These are phyloP conservation scores for Lateolabrax maculatus DNA, from an alignment of 2,797 vertebrate species.

Conservation along the genomic window DNA sequence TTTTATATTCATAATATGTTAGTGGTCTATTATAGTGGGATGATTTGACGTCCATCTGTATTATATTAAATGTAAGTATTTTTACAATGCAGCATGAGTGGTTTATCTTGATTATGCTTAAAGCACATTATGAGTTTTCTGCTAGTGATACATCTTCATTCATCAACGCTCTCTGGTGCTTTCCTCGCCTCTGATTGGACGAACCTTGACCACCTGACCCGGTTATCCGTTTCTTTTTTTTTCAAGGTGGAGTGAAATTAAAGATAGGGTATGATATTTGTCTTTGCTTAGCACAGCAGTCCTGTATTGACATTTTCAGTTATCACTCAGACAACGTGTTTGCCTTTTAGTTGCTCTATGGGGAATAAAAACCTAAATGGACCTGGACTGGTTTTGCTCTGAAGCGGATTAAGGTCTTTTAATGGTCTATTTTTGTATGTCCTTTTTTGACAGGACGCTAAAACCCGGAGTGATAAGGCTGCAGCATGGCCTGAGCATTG, in stretches of 20 bases:
- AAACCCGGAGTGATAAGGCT: background rate
- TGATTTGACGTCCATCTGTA: background rate
- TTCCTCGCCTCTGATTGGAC: conserved; percentile 57
- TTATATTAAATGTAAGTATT: background rate
- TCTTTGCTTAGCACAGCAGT: background rate
- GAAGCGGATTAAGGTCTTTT: conserved; percentile 22
- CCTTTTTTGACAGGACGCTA: conserved; percentile 32
- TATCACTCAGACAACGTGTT: background rate
- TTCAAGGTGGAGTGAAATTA: conserved; percentile 42
- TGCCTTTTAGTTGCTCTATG: background rate
- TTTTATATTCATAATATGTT: too few relatives aligned
- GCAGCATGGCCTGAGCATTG: conserved; percentile 54
- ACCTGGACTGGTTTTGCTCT: background rate
- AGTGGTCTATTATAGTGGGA: background rate
- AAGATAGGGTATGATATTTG: conserved; percentile 44
- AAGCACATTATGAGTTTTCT: background rate
- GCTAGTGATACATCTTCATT: conserved; percentile 17
- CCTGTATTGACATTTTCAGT: background rate
- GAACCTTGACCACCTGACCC: conserved; percentile 46
- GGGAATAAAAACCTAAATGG: background rate
- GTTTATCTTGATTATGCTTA: background rate
- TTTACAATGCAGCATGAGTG: background rate
- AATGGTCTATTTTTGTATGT: conserved; percentile 29
- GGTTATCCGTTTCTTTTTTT: background rate
- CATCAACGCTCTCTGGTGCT: conserved; percentile 32